Evolutionary conservation across 2,888 invertebrate genomes (phyloP), one percentile per base, ranked within the genome.

Genomic region (Elmis aenea): DNA sequence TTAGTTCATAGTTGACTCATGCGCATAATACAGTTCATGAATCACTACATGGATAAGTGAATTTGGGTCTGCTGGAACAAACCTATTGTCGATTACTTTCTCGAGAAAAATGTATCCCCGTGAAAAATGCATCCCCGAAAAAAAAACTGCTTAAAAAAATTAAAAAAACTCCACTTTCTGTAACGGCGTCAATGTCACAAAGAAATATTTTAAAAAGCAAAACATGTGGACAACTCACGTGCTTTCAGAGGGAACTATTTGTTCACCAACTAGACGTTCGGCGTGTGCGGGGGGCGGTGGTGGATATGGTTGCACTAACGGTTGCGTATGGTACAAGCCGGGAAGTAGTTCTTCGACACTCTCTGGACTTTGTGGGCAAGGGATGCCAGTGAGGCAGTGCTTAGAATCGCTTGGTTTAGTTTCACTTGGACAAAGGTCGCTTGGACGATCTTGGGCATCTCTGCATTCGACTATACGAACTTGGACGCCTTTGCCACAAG

Each of bases 401-500:
- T 85, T 77, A 20, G 81, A 79, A 44, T 77, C 74, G 36, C 76
- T 74, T 0, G 89, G 90, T 57, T 83, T 77, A 36, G 76, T 71
- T 6, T 70, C 66, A 1, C 77, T 75, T 52, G 85, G 81, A 59
- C 91, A 91, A 26, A 77, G 50, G 64, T 75, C 44, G 68, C 77
- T 63, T 25, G 72, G 65, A 44, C 70, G 68, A 50, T 75, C 77
- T 34, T 70, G 66, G 29, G 69, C 66, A 54, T 80, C 83, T 39
- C 81, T 74, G 62, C 94, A 94, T 58, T 86, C 83, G 30, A 92
- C 85, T 18, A 79, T 79, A 10, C 94, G 77, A 13, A 83, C 83
- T 67, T 88, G 88, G 16, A 85, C 72, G 0, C 94, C 94, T 60
- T 80, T 86, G 5, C 92, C 94, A 61, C 94, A 95, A 5, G 87